Conservation (phyloP, 2,888 invertebrate species). For the Allophyes oxyacanthae region DNA sequence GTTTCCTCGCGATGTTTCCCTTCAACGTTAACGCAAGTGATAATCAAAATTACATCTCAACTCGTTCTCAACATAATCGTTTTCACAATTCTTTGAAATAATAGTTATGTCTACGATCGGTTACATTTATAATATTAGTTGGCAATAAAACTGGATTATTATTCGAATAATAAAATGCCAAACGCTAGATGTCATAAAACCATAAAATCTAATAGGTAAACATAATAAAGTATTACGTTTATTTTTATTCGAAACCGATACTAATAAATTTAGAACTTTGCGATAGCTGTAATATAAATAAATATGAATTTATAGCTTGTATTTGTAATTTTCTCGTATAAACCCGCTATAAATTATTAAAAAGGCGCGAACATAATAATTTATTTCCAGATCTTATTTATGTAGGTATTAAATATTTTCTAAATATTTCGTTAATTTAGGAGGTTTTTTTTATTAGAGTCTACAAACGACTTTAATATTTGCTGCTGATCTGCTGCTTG, state of each 20-base stretch:
- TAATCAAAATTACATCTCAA: too few species aligned
- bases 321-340: not conserved
- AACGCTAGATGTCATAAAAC: not conserved
- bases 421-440: too few species aligned
- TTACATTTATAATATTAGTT: too few species aligned
- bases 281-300: slow-evolving; percentile 15
- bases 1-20: too few species aligned
- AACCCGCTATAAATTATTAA: slow-evolving; percentile 3
- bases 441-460: too few species aligned
- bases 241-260: slow-evolving; percentile 6
- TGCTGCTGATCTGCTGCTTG: too few species aligned
- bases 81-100: not conserved
- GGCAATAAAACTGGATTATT: too few species aligned
- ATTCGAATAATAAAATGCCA: not conserved
- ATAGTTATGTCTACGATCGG: not conserved
- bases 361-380: too few species aligned
- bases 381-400: not conserved
- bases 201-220: not conserved
- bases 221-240: slow-evolving; percentile 12
- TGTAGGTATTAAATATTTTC: too few species aligned
- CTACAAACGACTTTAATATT: too few species aligned
- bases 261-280: slow-evolving; percentile 17
- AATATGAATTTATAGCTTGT: slow-evolving; percentile 2
- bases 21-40: too few species aligned
- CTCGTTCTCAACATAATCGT: too few species aligned